Evolutionary conservation across 2,797 vertebrate genomes (phyloP).

Genomic region (Varecia variegata): DNA sequence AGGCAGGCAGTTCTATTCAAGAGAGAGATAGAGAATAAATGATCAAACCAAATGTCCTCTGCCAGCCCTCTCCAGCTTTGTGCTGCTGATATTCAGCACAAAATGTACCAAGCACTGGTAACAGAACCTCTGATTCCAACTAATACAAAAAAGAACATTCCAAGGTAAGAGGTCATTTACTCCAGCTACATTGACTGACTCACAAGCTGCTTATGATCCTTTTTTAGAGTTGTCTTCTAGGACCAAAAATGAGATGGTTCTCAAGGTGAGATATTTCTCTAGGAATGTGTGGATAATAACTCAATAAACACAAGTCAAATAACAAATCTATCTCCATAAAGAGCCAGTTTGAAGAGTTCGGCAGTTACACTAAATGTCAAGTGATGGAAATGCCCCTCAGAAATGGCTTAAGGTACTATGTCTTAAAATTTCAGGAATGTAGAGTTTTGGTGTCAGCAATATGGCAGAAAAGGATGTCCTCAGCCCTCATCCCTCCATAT

Average conservation of each 20-base stretch:
- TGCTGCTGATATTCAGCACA: neutral
- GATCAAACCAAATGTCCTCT: neutral
- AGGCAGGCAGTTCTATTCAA: neutral
- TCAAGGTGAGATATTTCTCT: neutral
- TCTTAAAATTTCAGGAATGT: neutral
- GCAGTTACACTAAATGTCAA: neutral
- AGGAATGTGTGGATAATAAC: neutral
- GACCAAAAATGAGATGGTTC: neutral
- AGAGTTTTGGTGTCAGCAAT: neutral
- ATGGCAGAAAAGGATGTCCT: neutral
- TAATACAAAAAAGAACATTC: neutral
- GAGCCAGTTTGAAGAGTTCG: neutral
- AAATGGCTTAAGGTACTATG: neutral
- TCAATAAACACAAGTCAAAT: neutral
- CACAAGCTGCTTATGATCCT: neutral
- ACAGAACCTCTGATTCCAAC: neutral
- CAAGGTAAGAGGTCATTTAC: neutral
- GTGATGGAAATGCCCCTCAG: neutral
- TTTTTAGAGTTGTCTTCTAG: constrained; percentile 15
- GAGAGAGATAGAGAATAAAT: neutral
- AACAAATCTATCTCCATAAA: neutral
- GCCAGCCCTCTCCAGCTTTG: neutral
- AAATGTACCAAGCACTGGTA: neutral
- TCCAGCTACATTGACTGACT: neutral
- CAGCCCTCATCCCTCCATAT: neutral